These are phyloP conservation scores for Labeo catla DNA, from an alignment of 2,113 vertebrate species.

Conservation along the genomic window DNA sequence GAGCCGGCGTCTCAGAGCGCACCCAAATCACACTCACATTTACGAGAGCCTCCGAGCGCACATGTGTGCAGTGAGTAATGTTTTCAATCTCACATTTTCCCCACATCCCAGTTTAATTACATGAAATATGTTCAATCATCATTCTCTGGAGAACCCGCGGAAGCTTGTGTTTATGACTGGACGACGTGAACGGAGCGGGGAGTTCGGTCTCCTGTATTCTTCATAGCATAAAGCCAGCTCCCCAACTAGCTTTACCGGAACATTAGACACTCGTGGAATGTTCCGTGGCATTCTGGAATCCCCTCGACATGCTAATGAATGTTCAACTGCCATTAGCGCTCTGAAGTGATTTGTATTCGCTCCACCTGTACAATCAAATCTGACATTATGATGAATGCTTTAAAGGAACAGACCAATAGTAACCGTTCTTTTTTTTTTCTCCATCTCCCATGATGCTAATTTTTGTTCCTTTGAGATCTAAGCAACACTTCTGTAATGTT, in stretches of 20 bases:
- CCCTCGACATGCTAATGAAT: conserved; percentile 11
- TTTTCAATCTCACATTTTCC: conserved; percentile 46
- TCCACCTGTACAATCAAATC: conserved; percentile 42
- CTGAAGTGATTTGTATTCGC: conserved; percentile 10
- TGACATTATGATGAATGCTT: conserved; percentile 32
- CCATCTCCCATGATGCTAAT: conserved; percentile 2
- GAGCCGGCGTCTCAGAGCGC: conserved; percentile 3
- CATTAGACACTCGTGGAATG: neutral
- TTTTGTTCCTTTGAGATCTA: conserved; percentile 9
- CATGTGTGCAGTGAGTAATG: conserved; percentile 41
- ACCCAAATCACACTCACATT: conserved; percentile 34
- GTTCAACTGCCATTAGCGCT: conserved; percentile 9
- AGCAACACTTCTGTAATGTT: neutral
- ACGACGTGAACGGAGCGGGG: neutral
- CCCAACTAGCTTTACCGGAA: neutral
- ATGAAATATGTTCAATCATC: conserved; percentile 45
- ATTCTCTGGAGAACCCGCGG: conserved; percentile 26
- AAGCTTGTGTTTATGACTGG: conserved; percentile 35
- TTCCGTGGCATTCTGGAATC: neutral
- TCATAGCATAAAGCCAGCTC: neutral
- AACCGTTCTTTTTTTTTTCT: neutral
- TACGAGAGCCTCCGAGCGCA: conserved; percentile 27
- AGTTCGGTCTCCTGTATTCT: neutral
- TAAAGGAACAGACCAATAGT: neutral
- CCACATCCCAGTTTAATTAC: conserved; percentile 49